These are phyloP conservation scores for Chlorops oryzae DNA, from an alignment of 1,140 invertebrate genomes.

Conservation along the genomic window DNA sequence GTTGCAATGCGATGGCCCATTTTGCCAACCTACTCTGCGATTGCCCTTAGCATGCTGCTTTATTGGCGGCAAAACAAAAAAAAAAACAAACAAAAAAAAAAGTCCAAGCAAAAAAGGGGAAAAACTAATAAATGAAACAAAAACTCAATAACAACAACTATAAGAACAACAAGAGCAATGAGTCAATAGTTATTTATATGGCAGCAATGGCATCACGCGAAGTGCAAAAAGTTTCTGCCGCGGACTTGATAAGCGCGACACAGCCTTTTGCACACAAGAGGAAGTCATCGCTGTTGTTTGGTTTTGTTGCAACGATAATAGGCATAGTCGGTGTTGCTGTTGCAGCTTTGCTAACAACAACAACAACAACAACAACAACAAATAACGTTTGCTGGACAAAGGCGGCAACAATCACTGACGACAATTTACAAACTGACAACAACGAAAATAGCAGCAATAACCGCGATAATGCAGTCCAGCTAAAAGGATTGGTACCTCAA, in stretches of 20 bases:
- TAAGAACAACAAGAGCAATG: no score
- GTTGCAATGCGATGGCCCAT: constrained; percentile 8
- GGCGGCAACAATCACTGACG: background rate
- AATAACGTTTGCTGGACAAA: background rate
- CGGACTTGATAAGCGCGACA: constrained; percentile 2
- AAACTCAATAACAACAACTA: no score
- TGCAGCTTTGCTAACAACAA: background rate
- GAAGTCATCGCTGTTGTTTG: constrained; percentile 3
- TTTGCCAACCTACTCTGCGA: constrained; percentile 9
- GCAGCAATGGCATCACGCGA: background rate
- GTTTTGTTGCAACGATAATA: constrained; percentile 2
- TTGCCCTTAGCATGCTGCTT: constrained; percentile 9
- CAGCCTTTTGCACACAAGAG: background rate
- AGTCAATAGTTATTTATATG: no score
- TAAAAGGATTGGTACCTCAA: no score
- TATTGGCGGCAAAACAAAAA: no score
- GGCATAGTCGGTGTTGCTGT: background rate
- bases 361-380: background rate
- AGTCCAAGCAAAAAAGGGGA: no score
- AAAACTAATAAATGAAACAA: no score
- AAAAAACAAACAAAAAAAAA: no score
- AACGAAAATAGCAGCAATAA: constrained; percentile 3
- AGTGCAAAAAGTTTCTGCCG: background rate
- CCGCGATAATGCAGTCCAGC: constrained; percentile 4
- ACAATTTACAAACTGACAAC: constrained; percentile 1